Percentiles rank a stretch among this genome's conserved stretches.
phyloP scores from a whole-genome alignment of 2,113 vertebrate genomes.

The Melanerpes formicivorus region DNA sequence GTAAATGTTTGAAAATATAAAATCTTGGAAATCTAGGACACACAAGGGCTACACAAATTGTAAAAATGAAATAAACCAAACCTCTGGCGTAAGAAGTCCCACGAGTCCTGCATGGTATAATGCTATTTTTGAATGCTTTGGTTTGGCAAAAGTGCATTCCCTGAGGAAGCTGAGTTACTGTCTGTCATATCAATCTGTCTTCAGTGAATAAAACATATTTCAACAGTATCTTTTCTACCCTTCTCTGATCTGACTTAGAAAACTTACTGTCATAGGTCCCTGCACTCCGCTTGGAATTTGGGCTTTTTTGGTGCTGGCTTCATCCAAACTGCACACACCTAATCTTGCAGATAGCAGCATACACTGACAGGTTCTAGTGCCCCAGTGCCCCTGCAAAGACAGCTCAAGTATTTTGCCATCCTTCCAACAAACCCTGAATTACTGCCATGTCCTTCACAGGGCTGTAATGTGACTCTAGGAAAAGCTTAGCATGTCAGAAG shows the following conservation, averaged over 20 bases:
- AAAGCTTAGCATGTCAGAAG: constrained; percentile 52
- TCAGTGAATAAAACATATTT: background rate
- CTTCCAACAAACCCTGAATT: constrained; percentile 35
- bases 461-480: constrained; percentile 62
- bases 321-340: too few species aligned
- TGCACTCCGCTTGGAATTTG: background rate
- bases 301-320: background rate
- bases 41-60: background rate
- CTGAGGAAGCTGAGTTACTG: background rate
- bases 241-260: background rate
- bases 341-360: background rate
- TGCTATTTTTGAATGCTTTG: background rate
- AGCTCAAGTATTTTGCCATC: background rate
- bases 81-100: background rate
- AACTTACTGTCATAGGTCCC: background rate
- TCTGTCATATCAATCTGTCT: background rate
- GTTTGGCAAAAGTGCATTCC: background rate
- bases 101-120: background rate
- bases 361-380: background rate
- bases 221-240: background rate
- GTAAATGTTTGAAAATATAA: background rate
- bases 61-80: background rate
- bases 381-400: background rate
- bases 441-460: constrained; percentile 54
- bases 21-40: background rate